Percentiles rank a stretch among this genome's conserved stretches.
phyloP scores from a whole-genome alignment of 2,113 vertebrate genomes.

The Nestor notabilis region DNA sequence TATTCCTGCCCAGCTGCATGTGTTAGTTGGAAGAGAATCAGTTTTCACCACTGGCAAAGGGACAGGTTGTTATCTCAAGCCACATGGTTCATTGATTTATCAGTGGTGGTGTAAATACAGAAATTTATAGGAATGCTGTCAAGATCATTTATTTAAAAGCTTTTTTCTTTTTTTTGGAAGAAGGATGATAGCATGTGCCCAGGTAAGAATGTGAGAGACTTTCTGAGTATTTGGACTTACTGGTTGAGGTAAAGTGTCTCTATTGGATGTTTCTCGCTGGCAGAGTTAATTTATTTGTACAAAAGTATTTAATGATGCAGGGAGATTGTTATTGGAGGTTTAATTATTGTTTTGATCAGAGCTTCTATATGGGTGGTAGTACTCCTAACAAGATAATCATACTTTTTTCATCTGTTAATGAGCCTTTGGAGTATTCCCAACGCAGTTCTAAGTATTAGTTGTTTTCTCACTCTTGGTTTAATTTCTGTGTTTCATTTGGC shows the following conservation, averaged over 20 bases:
- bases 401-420: slow-evolving; percentile 70
- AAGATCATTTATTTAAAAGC: slow-evolving; percentile 31
- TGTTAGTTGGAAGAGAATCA: slow-evolving; percentile 19
- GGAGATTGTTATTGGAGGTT: slow-evolving; percentile 57
- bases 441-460: slow-evolving; percentile 52
- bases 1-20: slow-evolving; percentile 30
- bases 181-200: neutral
- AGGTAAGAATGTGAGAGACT: slow-evolving; percentile 17
- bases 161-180: neutral
- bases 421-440: slow-evolving; percentile 65
- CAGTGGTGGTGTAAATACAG: slow-evolving; percentile 21
- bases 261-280: slow-evolving; percentile 52
- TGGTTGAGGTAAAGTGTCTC: slow-evolving; percentile 46
- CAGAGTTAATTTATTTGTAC: slow-evolving; percentile 62
- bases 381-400: slow-evolving; percentile 68
- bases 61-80: slow-evolving; percentile 42
- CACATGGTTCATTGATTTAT: slow-evolving; percentile 54
- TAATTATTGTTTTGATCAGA: slow-evolving; percentile 70
- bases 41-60: slow-evolving; percentile 48
- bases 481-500: slow-evolving; percentile 48
- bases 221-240: neutral
- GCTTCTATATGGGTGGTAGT: slow-evolving; percentile 58
- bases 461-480: slow-evolving; percentile 36
- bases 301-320: slow-evolving; percentile 59
- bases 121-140: slow-evolving; percentile 39